These are phyloP conservation scores for Sebastes vulpes DNA, from an alignment of 2,797 vertebrate genomes.

Conservation along the genomic window DNA sequence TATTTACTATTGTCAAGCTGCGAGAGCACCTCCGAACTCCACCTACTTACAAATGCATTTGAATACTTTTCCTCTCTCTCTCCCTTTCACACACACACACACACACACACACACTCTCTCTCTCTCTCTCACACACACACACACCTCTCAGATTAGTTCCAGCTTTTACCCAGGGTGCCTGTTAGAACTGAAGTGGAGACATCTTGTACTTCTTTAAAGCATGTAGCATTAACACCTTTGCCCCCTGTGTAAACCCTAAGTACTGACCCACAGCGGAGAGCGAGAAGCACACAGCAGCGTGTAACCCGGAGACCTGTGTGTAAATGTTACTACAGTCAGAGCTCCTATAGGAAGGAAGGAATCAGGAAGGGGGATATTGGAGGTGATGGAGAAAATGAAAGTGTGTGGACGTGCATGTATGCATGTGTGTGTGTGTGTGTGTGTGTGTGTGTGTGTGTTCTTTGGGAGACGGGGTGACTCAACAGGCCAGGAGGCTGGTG, in stretches of 20 bases:
- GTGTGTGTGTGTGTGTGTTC: not conserved
- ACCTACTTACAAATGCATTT: constrained; percentile 26
- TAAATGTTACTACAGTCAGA: constrained; percentile 51
- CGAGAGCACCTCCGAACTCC: constrained; percentile 7
- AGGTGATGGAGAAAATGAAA: constrained; percentile 52
- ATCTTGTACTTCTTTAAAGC: constrained; percentile 86
- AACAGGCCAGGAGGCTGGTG: constrained; percentile 26
- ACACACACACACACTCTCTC: not conserved
- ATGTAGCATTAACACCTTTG: constrained; percentile 86
- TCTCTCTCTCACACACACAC: constrained; percentile 25
- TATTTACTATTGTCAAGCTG: constrained; percentile 23
- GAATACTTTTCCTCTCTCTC: not conserved
- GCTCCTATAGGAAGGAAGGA: constrained; percentile 63
- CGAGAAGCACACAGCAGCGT: constrained; percentile 54
- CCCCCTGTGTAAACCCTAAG: constrained; percentile 83
- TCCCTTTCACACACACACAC: constrained; percentile 14
- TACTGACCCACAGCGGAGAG: constrained; percentile 77
- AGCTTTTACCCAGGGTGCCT: constrained; percentile 83
- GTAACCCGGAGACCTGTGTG: constrained; percentile 39
- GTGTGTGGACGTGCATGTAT: constrained; percentile 21
- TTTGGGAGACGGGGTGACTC: constrained; percentile 21
- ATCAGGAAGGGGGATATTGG: constrained; percentile 52
- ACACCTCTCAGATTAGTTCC: constrained; percentile 79
- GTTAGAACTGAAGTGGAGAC: constrained; percentile 83
- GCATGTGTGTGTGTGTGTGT: constrained; percentile 3